Conservation (phyloP, 2,888 invertebrate species). For the Drosophila atroscutellata region DNA sequence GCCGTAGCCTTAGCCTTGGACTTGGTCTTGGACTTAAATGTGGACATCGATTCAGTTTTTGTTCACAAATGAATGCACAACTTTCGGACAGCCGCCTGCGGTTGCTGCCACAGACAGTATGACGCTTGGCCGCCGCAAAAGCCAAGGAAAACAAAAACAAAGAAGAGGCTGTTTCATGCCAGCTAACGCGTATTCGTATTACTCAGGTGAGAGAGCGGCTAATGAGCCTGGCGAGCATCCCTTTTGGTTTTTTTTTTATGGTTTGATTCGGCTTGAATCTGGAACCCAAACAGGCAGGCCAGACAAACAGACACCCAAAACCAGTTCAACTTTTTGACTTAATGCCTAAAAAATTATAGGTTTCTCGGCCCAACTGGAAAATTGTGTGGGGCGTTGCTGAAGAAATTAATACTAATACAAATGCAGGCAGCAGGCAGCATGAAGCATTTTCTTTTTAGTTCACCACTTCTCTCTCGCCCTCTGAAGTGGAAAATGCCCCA, state of each 20-base stretch:
- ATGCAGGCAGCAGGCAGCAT: conserved; percentile 55
- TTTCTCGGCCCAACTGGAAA: conserved; percentile 63
- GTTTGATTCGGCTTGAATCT: conserved; percentile 11
- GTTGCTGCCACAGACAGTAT: conserved; percentile 78
- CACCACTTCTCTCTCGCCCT: background rate
- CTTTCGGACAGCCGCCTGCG: conserved; percentile 66
- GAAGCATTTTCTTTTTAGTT: conserved; percentile 64
- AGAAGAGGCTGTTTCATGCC: conserved; percentile 39
- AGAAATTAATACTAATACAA: conserved; percentile 75
- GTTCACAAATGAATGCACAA: conserved; percentile 81
- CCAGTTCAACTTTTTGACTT: conserved; percentile 68
- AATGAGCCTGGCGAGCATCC: conserved; percentile 67
- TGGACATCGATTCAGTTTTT: conserved; percentile 43
- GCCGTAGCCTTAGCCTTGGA: conserved; percentile 54
- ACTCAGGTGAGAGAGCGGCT: conserved; percentile 65
- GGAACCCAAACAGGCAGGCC: conserved; percentile 13
- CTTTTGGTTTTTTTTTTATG: conserved; percentile 61
- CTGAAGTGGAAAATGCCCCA: conserved; percentile 59
- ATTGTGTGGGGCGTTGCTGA: conserved; percentile 73
- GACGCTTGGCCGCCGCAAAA: conserved; percentile 62
- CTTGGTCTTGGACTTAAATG: conserved; percentile 3
- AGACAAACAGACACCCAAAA: conserved; percentile 64
- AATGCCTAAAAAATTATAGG: conserved; percentile 78
- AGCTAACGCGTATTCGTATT: conserved; percentile 58
- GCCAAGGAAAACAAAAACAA: conserved; percentile 7